These are phyloP conservation scores for Ammodytes dubius DNA, from an alignment of 2,113 vertebrate species.

Conservation along the genomic window DNA sequence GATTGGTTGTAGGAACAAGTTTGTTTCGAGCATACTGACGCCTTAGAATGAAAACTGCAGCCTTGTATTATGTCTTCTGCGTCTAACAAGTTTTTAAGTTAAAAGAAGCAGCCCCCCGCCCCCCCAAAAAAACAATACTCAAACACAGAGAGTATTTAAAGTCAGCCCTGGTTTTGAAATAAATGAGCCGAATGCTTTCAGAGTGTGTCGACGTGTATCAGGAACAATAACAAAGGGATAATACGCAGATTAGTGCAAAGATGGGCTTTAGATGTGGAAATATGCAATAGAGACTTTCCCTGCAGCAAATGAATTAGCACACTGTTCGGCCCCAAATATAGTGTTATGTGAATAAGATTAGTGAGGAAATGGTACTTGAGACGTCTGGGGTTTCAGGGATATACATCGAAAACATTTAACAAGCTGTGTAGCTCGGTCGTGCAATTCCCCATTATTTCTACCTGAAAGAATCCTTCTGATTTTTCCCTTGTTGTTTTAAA, in stretches of 20 bases:
- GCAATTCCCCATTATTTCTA: constrained; percentile 39
- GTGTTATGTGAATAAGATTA: constrained; percentile 79
- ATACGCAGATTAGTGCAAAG: constrained; percentile 80
- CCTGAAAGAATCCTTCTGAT: constrained; percentile 15
- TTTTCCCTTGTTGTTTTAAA: constrained; percentile 30
- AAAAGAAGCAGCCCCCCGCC: constrained; percentile 25
- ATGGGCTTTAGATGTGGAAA: constrained; percentile 79
- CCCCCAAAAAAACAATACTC: constrained; percentile 37
- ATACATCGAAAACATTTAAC: constrained; percentile 64
- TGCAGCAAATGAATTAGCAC: constrained; percentile 78
- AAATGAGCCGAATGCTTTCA: constrained; percentile 74
- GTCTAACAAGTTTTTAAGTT: constrained; percentile 39
- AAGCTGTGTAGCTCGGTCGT: constrained; percentile 44
- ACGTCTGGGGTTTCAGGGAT: constrained; percentile 72
- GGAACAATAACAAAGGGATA: constrained; percentile 83
- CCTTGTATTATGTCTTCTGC: constrained; percentile 13
- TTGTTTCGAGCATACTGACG: background rate
- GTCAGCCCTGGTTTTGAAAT: constrained; percentile 72
- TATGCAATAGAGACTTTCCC: constrained; percentile 74
- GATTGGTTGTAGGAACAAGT: background rate
- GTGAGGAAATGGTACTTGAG: constrained; percentile 76
- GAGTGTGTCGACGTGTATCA: constrained; percentile 75
- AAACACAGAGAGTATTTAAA: constrained; percentile 65
- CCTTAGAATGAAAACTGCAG: constrained; percentile 5
- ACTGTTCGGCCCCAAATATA: constrained; percentile 74